Percentiles rank a stretch among this genome's conserved stretches.
Evolutionary conservation across 1,140 invertebrate genomes (phyloP).

Genomic region (Pectinophora gossypiella): DNA sequence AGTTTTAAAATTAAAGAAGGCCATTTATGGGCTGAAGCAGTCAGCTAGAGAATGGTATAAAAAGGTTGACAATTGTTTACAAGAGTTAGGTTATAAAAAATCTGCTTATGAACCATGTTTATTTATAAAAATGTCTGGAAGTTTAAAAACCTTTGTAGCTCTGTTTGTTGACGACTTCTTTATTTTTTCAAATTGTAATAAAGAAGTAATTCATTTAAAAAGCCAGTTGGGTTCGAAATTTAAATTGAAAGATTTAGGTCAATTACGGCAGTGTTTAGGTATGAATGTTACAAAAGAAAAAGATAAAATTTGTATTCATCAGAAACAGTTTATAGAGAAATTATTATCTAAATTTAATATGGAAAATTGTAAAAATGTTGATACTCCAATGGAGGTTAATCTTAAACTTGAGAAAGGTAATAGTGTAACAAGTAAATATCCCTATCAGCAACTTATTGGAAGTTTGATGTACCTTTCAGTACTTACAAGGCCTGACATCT

Average conservation of each 20-base stretch:
- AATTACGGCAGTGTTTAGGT: constrained; percentile 19
- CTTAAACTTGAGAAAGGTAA: constrained; percentile 21
- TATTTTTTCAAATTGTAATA: constrained; percentile 5
- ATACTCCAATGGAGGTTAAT: constrained; percentile 27
- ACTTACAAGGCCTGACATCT: constrained; percentile 31
- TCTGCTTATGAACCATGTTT: constrained; percentile 9
- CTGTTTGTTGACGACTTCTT: constrained; percentile 12
- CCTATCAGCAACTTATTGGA: constrained; percentile 31
- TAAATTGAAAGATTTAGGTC: constrained; percentile 14
- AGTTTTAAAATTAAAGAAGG: constrained; percentile 9
- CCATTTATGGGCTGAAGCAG: constrained; percentile 9
- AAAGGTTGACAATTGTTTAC: constrained; percentile 9
- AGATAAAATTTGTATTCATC: constrained; percentile 10
- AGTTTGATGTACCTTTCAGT: constrained; percentile 33
- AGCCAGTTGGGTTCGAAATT: not conserved
- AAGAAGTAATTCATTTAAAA: not conserved
- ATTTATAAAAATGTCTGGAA: not conserved
- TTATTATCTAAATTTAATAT: constrained; percentile 21
- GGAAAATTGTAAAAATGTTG: constrained; percentile 25
- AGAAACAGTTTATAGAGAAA: constrained; percentile 21
- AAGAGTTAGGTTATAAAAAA: constrained; percentile 3
- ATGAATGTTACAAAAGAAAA: constrained; percentile 19
- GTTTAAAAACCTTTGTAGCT: constrained; percentile 2
- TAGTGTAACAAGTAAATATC: constrained; percentile 10
- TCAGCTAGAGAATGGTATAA: constrained; percentile 11